Evolutionary conservation across 1,140 invertebrate species (phyloP).

Genomic region (Zeugodacus cucurbitae): DNA sequence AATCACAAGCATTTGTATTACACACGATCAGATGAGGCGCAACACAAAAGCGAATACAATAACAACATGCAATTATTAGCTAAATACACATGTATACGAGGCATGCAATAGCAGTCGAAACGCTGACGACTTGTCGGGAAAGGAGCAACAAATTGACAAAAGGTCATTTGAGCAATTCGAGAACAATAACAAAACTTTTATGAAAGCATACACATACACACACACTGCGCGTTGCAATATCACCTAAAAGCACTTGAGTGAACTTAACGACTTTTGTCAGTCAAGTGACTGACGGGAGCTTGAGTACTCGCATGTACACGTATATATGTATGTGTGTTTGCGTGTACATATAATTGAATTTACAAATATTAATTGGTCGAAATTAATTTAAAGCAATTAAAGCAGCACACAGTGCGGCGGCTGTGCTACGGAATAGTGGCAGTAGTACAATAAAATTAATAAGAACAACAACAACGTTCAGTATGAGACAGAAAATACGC

Average conservation of each 20-base stretch:
- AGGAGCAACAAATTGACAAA: conserved; percentile 38
- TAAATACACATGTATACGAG: not conserved
- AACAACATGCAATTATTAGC: not conserved
- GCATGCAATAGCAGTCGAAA: not conserved
- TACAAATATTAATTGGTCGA: conserved; percentile 30
- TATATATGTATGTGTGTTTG: not conserved
- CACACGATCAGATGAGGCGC: not conserved
- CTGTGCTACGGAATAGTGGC: not conserved
- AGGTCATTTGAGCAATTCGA: conserved; percentile 16
- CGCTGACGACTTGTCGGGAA: not conserved
- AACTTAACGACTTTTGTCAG: not conserved
- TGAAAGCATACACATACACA: no score
- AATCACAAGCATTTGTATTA: not conserved
- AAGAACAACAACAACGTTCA: not conserved
- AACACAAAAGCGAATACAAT: not conserved
- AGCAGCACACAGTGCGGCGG: not conserved
- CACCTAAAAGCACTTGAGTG: not conserved
- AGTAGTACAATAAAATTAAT: not conserved
- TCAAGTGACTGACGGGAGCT: not conserved
- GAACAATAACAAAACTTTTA: not conserved
- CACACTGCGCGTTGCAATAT: not conserved
- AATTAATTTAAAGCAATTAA: conserved; percentile 40
- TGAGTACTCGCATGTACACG: not conserved
- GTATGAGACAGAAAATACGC: not conserved
- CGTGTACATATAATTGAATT: not conserved